Base-by-base conservation (phyloP, 2,888 invertebrate species). In the Dioctria linearis region DNA sequence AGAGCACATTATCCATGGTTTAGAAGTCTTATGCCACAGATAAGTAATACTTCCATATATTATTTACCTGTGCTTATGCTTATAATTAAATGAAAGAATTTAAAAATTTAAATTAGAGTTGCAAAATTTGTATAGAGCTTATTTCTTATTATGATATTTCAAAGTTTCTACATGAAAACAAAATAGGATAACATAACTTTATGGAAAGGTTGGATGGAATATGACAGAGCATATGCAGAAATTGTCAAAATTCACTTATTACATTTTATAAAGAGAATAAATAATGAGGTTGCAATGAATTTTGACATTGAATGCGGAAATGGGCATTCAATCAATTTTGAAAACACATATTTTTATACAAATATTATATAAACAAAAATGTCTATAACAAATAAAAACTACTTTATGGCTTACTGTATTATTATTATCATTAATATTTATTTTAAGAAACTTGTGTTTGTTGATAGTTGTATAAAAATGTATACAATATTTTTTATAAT, bases 151-250 rank as follows among this genome's bases (percentile, higher is more conserved):
- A 65, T 6, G 13, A 67, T 46, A 67, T 67, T 67, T 67, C 67
- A 67, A 67, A 67, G 43, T 46, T 42, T 67, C 25, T 46, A 46
- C 25, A 25, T 25, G 25, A 4, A n/a, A 46, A 46, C 46, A 67
- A 67, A 67, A 67, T 67, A 43, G 42, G 43, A 67, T 25, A 46
- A 67, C 42, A 67, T 43, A 13, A 67, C 43, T 67, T 25, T 46
- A 5, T 43, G 67, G 67, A 67, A 67, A 46, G 43, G 67, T 43
- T 25, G 67, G 67, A 67, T 67, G 67, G 43, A 9, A 67, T 46
- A 67, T 67, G 67, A 67, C 25, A 67, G 46, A 67, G 42, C 67
- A 67, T 43, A 67, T 67, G 67, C 67, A 67, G 43, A 43, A 43
- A 46, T 67, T 67, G 67, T n/a, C 67, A 67, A 67, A 67, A 67